Evolutionary conservation across 2,888 invertebrate species (phyloP).

Genomic region (Lacanobia wlatinum): DNA sequence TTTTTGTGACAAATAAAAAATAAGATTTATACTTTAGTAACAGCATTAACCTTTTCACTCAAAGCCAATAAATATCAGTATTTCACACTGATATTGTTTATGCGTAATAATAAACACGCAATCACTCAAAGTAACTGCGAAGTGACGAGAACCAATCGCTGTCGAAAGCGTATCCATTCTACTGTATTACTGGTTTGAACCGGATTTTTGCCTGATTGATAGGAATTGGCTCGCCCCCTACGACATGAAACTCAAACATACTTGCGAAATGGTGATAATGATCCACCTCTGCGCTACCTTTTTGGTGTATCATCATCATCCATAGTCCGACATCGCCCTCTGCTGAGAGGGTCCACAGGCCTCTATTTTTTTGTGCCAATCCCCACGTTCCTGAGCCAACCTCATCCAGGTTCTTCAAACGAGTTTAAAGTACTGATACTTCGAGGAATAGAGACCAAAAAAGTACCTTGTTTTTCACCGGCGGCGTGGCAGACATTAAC

Average conservation of each 20-base stretch:
- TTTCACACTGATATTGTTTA: slow-evolving; percentile 25
- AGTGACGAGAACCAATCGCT: slow-evolving; percentile 29
- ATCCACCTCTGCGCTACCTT: neutral
- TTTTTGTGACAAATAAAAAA: neutral
- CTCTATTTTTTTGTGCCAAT: too few relatives aligned
- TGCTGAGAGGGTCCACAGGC: too few relatives aligned
- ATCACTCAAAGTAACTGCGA: slow-evolving; percentile 26
- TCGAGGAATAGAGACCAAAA: too few relatives aligned
- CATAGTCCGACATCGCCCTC: too few relatives aligned
- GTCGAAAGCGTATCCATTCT: slow-evolving; percentile 1
- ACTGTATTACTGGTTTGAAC: neutral
- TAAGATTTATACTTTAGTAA: neutral
- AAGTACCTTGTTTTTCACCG: too few relatives aligned
- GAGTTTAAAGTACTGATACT: too few relatives aligned
- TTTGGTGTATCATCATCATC: too few relatives aligned
- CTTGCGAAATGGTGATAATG: neutral
- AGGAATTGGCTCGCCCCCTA: neutral
- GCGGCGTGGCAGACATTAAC: too few relatives aligned
- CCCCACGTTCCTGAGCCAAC: too few relatives aligned
- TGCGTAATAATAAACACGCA: slow-evolving; percentile 21
- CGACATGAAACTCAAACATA: neutral
- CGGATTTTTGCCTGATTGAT: neutral
- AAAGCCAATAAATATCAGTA: slow-evolving; percentile 14
- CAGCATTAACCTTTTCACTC: neutral
- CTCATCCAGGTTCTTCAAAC: too few relatives aligned